Percentiles rank a stretch among this genome's conserved stretches.
Conservation (phyloP, 2,797 vertebrate genomes). For the Xenentodon cancila region DNA sequence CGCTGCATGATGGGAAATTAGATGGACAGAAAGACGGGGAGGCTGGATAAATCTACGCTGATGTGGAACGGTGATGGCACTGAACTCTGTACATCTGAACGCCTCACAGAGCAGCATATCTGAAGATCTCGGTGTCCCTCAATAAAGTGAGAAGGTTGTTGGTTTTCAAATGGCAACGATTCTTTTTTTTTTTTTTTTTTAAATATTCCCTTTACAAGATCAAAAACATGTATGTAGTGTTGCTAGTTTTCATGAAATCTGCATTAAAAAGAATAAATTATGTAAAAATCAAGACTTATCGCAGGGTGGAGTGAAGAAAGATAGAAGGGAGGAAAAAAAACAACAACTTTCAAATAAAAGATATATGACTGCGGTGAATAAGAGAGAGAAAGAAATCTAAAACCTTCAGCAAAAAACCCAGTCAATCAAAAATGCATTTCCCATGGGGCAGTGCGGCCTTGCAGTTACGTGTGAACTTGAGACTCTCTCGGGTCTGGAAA, state of each 20-base stretch:
- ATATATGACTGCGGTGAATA: slow-evolving; percentile 25
- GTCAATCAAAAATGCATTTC: slow-evolving; percentile 60
- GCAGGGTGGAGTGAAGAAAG: slow-evolving; percentile 7
- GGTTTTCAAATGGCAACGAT: no score
- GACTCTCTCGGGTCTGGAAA: slow-evolving; percentile 13
- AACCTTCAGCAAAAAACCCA: slow-evolving; percentile 25
- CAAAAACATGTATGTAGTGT: no score
- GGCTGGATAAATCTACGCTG: no score
- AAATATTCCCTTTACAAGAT: no score
- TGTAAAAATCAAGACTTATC: slow-evolving; percentile 9
- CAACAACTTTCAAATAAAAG: neutral
- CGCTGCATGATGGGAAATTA: no score
- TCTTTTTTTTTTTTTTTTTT: no score
- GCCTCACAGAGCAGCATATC: no score
- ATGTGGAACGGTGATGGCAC: no score
- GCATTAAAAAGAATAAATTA: slow-evolving; percentile 20
- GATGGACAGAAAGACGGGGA: no score
- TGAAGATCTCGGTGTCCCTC: no score
- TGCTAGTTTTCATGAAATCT: slow-evolving; percentile 6
- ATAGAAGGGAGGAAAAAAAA: neutral
- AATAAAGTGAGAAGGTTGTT: no score
- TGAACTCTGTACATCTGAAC: no score
- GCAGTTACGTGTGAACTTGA: slow-evolving; percentile 33
- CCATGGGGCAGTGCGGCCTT: slow-evolving; percentile 53
- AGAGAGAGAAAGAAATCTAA: slow-evolving; percentile 20